Base-by-base conservation (phyloP, 2,113 vertebrate species). In the Chaenocephalus aceratus region DNA sequence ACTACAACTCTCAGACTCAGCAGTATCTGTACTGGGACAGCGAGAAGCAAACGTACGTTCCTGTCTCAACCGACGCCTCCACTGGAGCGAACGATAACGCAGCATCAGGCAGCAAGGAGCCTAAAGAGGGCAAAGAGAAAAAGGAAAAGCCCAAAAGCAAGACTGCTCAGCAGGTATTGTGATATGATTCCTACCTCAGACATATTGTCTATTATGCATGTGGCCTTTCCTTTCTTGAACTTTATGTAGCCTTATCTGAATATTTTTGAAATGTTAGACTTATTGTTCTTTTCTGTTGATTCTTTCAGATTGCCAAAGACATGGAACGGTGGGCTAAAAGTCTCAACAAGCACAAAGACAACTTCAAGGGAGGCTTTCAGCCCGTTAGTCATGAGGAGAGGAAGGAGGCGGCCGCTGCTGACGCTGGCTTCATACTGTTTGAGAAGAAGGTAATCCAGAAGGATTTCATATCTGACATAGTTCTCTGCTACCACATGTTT, bases 271-370 rank as follows among this genome's bases (percentile, higher is more conserved):
- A 10, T 21, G 66, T 30, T 6, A 6, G 2, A 6, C 34, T 9
- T 12, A 4, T 8, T 73, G 1, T 48, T 51, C 12, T 16, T 45
- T 57, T 41, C 1, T 53, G 15, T 48, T 30, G 72, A 72, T 84
- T 41, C 13, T 85, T 59, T 73, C 91, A 99, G 98, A 99, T 99
- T 53, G 98, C 98, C 71, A 99, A 99, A 93, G 98, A 99, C 87
- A 99, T 99, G 98, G 98, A 99, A 67, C 96, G 98, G n/a, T 99
- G 98, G 98, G 98, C 98, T 62, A 99, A 99, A 95, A 99, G 97
- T 85, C 93, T 99, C 66, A 99, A 99, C 90, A 99, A 99, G 76
- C 98, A 99, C 89, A 99, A 99, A 70, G 98, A 99, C 84, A 99
- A 99, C 86, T 99, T 99, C 93, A 99, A 93, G 79, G 96, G 97